Base-by-base conservation (phyloP, 2,888 invertebrate species). In the Noctua janthina region DNA sequence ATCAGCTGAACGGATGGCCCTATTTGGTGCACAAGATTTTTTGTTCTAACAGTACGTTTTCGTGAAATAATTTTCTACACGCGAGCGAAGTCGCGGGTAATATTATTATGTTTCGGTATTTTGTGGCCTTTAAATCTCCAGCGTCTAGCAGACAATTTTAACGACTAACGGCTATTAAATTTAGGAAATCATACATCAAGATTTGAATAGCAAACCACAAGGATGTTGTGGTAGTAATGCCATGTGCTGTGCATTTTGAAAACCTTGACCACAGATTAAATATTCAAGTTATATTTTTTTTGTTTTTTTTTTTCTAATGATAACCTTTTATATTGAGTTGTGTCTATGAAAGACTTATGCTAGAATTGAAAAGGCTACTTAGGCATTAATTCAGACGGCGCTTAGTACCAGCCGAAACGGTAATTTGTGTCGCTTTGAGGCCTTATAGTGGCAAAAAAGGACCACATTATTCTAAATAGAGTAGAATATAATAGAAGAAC, bases 181-280 rank as follows among this genome's bases (percentile, higher is more conserved):
- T 68, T 76, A 84, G 85, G 85, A 85, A 87, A 77, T 66, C 66
- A 67, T 85, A 79, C 84, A 79, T 79, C 62, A 79, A 46, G 62
- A 59, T 76, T 87, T 79, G 4, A 73, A 68, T 75, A 66, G n/a
- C 64, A 49, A 74, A 71, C 70, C 74, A 29, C 76, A 79, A 83
- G 73, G 49, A 83, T 76, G 29, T 66, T 56, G 13, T 46, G 46
- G 15, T 43, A 78, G 49, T 46, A 73, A 80, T 17, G 51, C 1
- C 51, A 59, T 5, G 17, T 68, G 51, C 23, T 7, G 17, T 59
- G 59, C 29, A 59, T 8, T 71, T 73, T 72, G 54, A 46, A 35
- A 64, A 43, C 70, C 46, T 72, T 69, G 62, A 66, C 64, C 68
- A 49, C 39, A 15, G 70, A 29, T 59, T 43, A 43, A 66, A 23